phyloP scores from a whole-genome alignment of 2,797 vertebrate species.

The Psittacula derbiana region DNA sequence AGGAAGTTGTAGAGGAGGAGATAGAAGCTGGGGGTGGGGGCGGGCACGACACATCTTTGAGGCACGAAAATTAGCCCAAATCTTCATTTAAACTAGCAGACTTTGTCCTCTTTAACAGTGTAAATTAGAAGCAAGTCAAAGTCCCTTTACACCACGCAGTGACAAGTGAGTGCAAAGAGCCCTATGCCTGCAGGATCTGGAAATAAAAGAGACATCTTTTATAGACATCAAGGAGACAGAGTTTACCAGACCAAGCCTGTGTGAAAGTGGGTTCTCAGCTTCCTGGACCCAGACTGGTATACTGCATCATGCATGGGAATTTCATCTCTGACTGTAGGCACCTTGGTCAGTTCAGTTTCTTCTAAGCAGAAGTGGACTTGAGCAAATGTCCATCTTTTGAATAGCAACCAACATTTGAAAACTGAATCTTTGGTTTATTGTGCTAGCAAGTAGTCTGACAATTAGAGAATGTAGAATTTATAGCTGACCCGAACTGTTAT shows the following conservation, averaged over 20 bases:
- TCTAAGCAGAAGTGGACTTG: neutral
- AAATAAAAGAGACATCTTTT: neutral
- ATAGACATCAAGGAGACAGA: neutral
- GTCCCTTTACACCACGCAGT: accelerated
- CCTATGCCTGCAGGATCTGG: neutral
- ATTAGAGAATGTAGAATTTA: neutral
- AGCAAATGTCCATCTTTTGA: neutral
- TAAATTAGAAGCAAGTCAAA: neutral
- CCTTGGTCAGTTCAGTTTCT: neutral
- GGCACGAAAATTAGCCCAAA: neutral
- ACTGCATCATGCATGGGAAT: neutral
- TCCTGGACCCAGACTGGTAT: neutral
- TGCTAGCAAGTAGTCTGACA: neutral
- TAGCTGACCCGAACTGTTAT: neutral
- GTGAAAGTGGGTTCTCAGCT: neutral
- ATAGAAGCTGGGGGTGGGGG: neutral
- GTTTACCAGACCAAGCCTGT: neutral
- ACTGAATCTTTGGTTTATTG: neutral
- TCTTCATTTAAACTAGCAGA: neutral
- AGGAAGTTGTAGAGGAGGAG: neutral
- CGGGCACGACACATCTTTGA: neutral
- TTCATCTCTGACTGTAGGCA: neutral
- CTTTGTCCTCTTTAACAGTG: neutral
- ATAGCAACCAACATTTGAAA: neutral
- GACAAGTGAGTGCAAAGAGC: neutral